Percentiles rank a stretch among this genome's conserved stretches.
These are phyloP conservation scores for Leguminivora glycinivorella DNA, from an alignment of 1,140 invertebrate genomes.

Conservation along the genomic window DNA sequence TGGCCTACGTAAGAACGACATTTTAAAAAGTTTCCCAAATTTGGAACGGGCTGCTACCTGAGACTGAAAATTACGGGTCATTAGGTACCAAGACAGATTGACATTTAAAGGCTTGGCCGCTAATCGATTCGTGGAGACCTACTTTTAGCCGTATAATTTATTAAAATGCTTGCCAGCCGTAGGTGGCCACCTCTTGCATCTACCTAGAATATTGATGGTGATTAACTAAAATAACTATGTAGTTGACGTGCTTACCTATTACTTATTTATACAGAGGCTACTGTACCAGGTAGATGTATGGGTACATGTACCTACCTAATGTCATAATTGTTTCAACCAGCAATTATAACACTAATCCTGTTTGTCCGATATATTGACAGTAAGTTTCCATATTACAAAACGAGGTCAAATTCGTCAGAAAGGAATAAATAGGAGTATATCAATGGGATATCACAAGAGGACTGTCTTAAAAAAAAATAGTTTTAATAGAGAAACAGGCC, in stretches of 20 bases:
- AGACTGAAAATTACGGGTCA: constrained; percentile 8
- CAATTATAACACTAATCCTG: not conserved
- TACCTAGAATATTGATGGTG: not conserved
- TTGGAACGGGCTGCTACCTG: not conserved
- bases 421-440: too few relatives aligned
- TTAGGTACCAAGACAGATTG: constrained; percentile 21
- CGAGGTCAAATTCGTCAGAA: too few relatives aligned
- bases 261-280: too few relatives aligned
- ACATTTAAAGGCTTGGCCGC: constrained; percentile 18
- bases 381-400: too few relatives aligned
- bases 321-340: not conserved
- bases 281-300: too few relatives aligned
- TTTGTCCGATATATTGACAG: too few relatives aligned
- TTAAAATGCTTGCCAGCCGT: not conserved
- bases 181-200: not conserved
- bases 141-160: constrained; percentile 12
- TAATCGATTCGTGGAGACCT: constrained; percentile 18
- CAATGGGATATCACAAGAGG: too few relatives aligned
- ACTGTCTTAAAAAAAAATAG: too few relatives aligned
- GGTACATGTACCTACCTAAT: too few relatives aligned
- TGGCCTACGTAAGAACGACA: not conserved
- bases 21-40: constrained; percentile 7
- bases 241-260: too few relatives aligned
- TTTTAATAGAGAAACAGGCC: too few relatives aligned
- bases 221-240: not conserved